These are phyloP conservation scores for Thamnophis elegans DNA, from an alignment of 2,797 vertebrate genomes.

Conservation along the genomic window DNA sequence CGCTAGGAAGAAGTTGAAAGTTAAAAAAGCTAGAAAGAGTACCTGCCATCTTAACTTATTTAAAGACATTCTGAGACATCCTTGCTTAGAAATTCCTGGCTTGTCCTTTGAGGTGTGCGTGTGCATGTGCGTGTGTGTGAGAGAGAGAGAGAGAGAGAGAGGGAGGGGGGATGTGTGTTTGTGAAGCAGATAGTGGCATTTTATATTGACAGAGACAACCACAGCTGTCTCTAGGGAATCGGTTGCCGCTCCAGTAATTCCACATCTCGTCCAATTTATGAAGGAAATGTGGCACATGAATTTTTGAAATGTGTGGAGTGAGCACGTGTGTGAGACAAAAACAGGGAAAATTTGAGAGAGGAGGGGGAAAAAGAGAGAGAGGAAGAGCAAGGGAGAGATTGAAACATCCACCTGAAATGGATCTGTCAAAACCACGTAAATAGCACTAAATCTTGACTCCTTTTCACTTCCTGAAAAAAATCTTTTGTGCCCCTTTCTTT, in stretches of 20 bases:
- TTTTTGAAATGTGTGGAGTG: conserved; percentile 36
- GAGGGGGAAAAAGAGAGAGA: neutral
- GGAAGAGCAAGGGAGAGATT: conserved; percentile 26
- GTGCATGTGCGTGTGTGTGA: neutral
- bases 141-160: no score
- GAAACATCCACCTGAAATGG: conserved; percentile 26
- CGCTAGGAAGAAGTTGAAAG: no score
- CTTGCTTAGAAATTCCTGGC: neutral
- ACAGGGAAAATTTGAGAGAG: neutral
- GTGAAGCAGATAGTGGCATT: conserved; percentile 30
- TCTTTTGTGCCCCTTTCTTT: neutral
- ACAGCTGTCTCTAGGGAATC: conserved; percentile 50
- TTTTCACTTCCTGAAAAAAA: neutral
- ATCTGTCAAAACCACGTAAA: conserved; percentile 25
- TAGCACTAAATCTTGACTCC: neutral
- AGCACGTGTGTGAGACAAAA: neutral
- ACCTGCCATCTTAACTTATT: neutral
- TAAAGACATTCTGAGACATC: neutral
- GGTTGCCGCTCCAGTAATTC: conserved; percentile 56
- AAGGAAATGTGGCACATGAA: conserved; percentile 61
- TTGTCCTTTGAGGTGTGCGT: conserved; percentile 3
- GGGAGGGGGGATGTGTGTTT: neutral
- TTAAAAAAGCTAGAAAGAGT: no score
- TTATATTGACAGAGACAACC: conserved; percentile 59
- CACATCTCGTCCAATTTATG: conserved; percentile 60